phyloP scores from a whole-genome alignment of 37 sponge, comb jelly and placozoan species.

The Lycopodina hypogea region DNA sequence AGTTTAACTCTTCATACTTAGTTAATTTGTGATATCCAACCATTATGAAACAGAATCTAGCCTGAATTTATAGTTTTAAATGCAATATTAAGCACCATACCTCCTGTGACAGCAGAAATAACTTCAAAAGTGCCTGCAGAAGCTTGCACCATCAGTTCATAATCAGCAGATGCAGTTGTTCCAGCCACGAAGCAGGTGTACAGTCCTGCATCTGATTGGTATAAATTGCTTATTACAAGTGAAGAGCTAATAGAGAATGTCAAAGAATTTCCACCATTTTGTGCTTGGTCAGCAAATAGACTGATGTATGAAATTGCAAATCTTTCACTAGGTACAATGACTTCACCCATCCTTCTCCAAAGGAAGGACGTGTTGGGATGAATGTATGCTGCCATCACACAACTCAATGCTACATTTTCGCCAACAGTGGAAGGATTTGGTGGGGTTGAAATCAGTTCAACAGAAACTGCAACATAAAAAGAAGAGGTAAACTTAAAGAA shows the following conservation, averaged over 20 bases:
- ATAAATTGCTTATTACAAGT: conserved; percentile 24
- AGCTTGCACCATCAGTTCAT: conserved; percentile 19
- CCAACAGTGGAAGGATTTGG: neutral
- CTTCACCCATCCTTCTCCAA: conserved; percentile 25
- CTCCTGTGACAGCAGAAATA: too few species aligned
- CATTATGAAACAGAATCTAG: too few species aligned
- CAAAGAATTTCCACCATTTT: neutral
- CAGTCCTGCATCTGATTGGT: conserved; percentile 33
- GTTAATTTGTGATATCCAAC: too few species aligned
- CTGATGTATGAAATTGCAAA: conserved; percentile 4
- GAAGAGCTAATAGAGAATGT: conserved; percentile 8
- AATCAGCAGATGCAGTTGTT: conserved; percentile 14
- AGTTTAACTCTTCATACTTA: too few species aligned
- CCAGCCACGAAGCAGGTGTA: conserved; percentile 42
- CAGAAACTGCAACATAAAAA: conserved; percentile 1
- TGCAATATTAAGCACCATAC: too few species aligned
- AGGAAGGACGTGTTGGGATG: conserved; percentile 19
- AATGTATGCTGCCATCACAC: conserved; percentile 50
- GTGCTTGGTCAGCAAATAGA: neutral
- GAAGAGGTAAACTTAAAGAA: too few species aligned
- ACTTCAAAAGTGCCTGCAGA: too few species aligned
- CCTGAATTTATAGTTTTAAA: too few species aligned
- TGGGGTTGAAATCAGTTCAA: neutral
- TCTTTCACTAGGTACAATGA: neutral
- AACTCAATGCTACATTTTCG: conserved; percentile 13